These are phyloP conservation scores for Junonia oenone DNA, from an alignment of 2,888 invertebrate species.

Conservation along the genomic window DNA sequence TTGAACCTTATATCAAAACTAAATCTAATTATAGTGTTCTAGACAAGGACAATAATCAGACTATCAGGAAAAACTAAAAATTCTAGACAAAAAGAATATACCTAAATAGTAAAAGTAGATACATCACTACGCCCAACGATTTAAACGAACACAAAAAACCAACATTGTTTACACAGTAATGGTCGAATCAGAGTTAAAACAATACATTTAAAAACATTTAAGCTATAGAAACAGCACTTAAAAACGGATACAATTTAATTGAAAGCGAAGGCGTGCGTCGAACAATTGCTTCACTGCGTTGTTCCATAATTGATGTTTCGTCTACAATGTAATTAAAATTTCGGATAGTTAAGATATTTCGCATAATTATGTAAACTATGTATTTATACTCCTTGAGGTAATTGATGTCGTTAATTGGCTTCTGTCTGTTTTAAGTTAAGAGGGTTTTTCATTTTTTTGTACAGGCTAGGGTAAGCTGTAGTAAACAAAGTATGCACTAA, in stretches of 20 bases:
- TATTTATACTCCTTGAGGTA: neutral
- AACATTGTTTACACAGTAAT: neutral
- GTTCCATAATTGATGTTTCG: slow-evolving; percentile 34
- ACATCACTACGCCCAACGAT: too few species aligned
- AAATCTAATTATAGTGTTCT: too few species aligned
- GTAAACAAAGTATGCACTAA: too few species aligned
- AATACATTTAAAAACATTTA: neutral
- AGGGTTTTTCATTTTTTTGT: too few species aligned
- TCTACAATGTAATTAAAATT: slow-evolving; percentile 34
- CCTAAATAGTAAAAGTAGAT: too few species aligned
- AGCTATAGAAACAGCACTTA: neutral
- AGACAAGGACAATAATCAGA: too few species aligned
- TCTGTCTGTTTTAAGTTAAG: too few species aligned
- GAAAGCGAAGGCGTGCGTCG: slow-evolving; percentile 27
- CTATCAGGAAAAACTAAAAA: too few species aligned
- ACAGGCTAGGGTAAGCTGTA: too few species aligned
- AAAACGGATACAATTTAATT: slow-evolving; percentile 25
- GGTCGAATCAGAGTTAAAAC: neutral
- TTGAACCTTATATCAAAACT: too few species aligned
- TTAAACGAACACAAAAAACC: too few species aligned
- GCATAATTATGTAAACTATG: neutral
- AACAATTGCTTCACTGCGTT: slow-evolving; percentile 28
- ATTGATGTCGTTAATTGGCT: neutral
- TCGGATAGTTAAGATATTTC: slow-evolving; percentile 16
- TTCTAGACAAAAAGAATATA: too few species aligned